Evolutionary conservation across 2,797 vertebrate species (phyloP), one percentile per base, ranked within the genome.

Genomic region (Hyperoplus lanceolatus): DNA sequence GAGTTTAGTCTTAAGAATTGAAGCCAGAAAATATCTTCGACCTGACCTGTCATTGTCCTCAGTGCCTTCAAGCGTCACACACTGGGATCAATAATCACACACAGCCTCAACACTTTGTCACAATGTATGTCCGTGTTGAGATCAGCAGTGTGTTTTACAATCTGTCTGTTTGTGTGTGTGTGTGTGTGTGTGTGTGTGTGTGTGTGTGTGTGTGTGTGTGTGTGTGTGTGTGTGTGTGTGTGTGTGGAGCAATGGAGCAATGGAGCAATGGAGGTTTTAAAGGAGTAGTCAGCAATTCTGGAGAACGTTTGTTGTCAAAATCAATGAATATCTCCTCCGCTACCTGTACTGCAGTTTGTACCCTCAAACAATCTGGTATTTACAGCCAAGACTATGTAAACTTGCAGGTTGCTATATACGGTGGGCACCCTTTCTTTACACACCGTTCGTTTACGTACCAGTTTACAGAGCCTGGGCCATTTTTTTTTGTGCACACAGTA

Each of bases 11-110:
- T 38, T 1, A 48, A 43, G n/a, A 29, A 41, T n/a, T 36, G 4
- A 0, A 57, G 45, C 45, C 6, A 29, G 13, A 8, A 57, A 56
- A 57, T 63, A n/a, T 50, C 53, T 16, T 43, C 78, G 74, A 84
- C 84, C 85, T 81, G 80, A 42, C 56, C 85, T 77, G 82, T 81
- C 81, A 60, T 62, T 73, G 8, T 43, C 16, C 41, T 43, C 6
- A 46, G 29, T 29, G 29, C 68, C 69, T 36, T 51, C 54, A 2
- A 64, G 59, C 74, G 55, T 21, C 87, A 77, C 71, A 46, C 36
- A 61, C 69, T 50, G 69, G 68, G 21, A 73, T 88, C 86, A 56
- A 81, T 79, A 75, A 75, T 62, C 82, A 4, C 60, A 13, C 61
- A 14, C 59, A 4, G 60, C n/a, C 60, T 3, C 10, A 58, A 14